Base-by-base conservation (phyloP, 1,140 invertebrate species). In the Daktulosphaira vitifoliae region DNA sequence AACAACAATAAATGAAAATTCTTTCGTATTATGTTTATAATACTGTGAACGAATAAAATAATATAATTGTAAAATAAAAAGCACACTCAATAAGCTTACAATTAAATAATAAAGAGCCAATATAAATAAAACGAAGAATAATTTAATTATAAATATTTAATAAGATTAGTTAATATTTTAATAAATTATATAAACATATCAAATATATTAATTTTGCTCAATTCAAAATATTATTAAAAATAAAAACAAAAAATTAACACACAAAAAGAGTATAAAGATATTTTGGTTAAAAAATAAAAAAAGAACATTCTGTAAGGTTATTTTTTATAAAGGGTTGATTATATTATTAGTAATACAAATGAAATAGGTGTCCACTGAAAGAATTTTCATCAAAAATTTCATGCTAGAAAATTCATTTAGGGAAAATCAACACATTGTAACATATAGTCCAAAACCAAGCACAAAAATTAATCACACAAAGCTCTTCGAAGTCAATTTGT, bases 371-470 rank as follows among this genome's bases (percentile, higher is more conserved):
- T 48, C 20, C 2, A 29, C 4, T 18, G 42, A 62, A 62, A 62
- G 56, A 62, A 62, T 62, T 62, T 62, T 62, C 56, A 48, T 62
- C 22, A 46, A 15, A 48, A 62, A 48, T 62, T 25, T 62, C 56
- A 39, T 62, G 56, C 56, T 62, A 46, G 13, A 44, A 26, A 48
- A 48, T 29, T 46, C 42, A 62, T 25, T 46, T 15, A 20, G 26
- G 25, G 25, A 25, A 56, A 23, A 51, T 26, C 18, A 37, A 38
- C 29, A 53, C 15, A 68, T 25, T 22, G 49, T 48, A 65, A 42
- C 53, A 56, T 54, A 65, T 48, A 68, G 48, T 37, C 44, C 13
- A 67, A 52, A 65, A 65, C 64, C 49, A 65, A 54, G 62, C 53
- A 44, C 51, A 62, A 54, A 44, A 65, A 52, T 42, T 52, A 18